These are phyloP conservation scores for Scaptomyza flava DNA, from an alignment of 2,888 invertebrate genomes.

Conservation along the genomic window DNA sequence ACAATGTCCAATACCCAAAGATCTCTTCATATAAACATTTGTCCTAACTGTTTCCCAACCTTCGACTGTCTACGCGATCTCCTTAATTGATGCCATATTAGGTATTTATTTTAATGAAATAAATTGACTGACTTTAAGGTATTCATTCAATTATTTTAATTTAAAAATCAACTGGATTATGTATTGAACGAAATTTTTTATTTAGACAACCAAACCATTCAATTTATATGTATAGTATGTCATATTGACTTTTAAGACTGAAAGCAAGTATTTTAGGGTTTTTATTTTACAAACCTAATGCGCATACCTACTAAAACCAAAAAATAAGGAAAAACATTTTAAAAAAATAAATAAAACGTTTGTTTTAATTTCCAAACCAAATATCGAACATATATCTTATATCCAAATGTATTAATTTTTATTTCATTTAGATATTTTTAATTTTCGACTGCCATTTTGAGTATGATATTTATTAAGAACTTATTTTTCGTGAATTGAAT, in stretches of 20 bases:
- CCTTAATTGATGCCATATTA: constrained; percentile 55
- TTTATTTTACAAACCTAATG: constrained; percentile 34
- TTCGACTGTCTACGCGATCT: constrained; percentile 49
- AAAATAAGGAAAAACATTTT: not conserved
- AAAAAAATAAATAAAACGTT: constrained; percentile 13
- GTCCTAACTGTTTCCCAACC: constrained; percentile 17
- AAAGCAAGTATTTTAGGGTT: constrained; percentile 47
- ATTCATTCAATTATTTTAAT: constrained; percentile 23
- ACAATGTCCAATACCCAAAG: constrained; percentile 37
- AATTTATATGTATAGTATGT: constrained; percentile 14
- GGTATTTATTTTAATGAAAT: constrained; percentile 48
- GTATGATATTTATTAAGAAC: constrained; percentile 8
- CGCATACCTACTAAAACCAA: constrained; percentile 44
- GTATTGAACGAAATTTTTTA: constrained; percentile 27
- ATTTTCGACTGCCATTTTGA: constrained; percentile 25
- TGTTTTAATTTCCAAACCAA: constrained; percentile 62
- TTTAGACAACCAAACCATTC: constrained; percentile 26
- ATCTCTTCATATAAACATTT: constrained; percentile 46
- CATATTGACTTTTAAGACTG: constrained; percentile 66
- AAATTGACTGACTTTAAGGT: constrained; percentile 56
- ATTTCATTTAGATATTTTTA: constrained; percentile 22
- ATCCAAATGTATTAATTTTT: constrained; percentile 51
- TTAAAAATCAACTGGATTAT: constrained; percentile 23
- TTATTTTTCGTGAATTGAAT: constrained; percentile 17
- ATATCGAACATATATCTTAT: constrained; percentile 52